Evolutionary conservation across 2,113 vertebrate genomes (phyloP).

Genomic region (Geococcyx californianus): DNA sequence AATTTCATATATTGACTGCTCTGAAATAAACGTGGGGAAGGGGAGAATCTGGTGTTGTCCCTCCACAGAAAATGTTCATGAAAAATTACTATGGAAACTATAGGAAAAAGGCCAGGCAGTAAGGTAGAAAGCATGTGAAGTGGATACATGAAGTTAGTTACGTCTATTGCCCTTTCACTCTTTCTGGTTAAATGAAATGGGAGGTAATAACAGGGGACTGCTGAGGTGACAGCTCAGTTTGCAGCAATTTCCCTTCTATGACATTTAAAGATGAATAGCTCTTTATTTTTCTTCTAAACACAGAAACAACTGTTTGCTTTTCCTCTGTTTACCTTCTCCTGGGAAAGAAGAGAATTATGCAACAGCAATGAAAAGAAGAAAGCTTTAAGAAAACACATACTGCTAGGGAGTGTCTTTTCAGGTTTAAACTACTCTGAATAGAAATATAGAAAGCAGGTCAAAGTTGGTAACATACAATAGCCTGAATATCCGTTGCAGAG

Average conservation of each 20-base stretch:
- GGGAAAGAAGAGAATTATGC: not conserved
- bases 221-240: not conserved
- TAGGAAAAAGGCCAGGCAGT: not conserved
- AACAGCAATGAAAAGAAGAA: not conserved
- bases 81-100: not conserved
- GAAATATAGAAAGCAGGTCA: not conserved
- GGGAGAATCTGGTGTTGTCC: not conserved
- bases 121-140: not conserved
- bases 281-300: not conserved
- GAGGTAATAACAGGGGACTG: not conserved
- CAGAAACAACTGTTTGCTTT: not conserved
- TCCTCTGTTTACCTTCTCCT: not conserved
- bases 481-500: not conserved
- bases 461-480: not conserved
- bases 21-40: not conserved
- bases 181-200: not conserved
- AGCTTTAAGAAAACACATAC: not conserved
- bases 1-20: not conserved
- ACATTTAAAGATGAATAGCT: not conserved
- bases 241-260: not conserved
- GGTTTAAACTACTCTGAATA: not conserved
- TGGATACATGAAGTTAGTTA: not conserved
- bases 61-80: not conserved
- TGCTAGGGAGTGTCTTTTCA: not conserved
- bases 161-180: not conserved